These are phyloP conservation scores for Norana najaformis DNA, from an alignment of 2,888 invertebrate genomes.

Conservation along the genomic window DNA sequence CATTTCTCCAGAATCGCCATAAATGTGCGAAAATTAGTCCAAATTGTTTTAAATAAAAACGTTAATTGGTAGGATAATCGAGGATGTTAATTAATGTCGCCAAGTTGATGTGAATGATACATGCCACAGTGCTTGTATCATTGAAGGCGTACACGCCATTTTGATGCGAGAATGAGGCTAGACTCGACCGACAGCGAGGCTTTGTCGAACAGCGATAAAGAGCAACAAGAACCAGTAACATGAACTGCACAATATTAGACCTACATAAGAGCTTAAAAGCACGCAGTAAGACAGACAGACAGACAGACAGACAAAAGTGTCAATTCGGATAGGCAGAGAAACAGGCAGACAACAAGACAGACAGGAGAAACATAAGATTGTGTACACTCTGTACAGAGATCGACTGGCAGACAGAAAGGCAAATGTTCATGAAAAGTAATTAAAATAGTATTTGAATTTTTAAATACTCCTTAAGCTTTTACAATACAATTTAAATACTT, in stretches of 20 bases:
- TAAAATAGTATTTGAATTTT: no score
- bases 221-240: conserved; percentile 4
- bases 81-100: background rate
- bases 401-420: no score
- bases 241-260: background rate
- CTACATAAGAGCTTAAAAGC: background rate
- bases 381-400: no score
- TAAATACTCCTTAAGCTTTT: no score
- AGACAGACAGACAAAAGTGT: no score
- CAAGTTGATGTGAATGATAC: background rate
- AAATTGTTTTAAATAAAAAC: background rate
- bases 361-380: no score
- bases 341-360: no score
- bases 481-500: no score
- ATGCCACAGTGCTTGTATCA: background rate
- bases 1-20: background rate
- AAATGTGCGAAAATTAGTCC: background rate
- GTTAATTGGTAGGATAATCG: background rate
- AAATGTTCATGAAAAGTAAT: no score
- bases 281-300: background rate
- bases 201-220: no score
- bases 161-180: background rate
- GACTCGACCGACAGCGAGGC: background rate
- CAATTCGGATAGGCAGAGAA: no score
- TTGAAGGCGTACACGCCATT: background rate